phyloP scores from a whole-genome alignment of 2,888 invertebrate species.

The Calephelis perditalis region DNA sequence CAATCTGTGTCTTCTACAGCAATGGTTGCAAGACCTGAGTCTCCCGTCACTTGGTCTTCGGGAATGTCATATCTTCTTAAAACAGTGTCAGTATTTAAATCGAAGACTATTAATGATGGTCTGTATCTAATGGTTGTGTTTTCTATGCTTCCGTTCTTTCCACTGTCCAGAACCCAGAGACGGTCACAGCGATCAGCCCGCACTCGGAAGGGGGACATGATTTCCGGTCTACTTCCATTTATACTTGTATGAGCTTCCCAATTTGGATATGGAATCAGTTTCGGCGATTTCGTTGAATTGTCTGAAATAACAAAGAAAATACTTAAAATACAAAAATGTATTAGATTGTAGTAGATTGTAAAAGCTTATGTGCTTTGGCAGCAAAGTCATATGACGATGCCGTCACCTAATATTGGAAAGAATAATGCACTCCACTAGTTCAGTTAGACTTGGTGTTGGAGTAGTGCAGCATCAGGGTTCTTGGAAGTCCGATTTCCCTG shows the following conservation, averaged over 20 bases:
- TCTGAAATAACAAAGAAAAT: constrained; percentile 68
- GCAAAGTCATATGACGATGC: too few relatives aligned
- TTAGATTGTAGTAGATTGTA: too few relatives aligned
- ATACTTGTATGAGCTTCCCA: constrained; percentile 85
- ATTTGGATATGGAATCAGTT: constrained; percentile 86
- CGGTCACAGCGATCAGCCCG: constrained; percentile 86
- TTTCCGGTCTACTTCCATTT: constrained; percentile 73
- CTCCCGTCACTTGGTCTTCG: constrained; percentile 79
- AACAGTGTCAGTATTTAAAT: constrained; percentile 83
- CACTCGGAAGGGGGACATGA: constrained; percentile 85
- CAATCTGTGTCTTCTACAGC: constrained; percentile 87
- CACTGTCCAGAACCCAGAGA: constrained; percentile 88
- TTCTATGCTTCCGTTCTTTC: constrained; percentile 79
- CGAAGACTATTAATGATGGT: constrained; percentile 83
- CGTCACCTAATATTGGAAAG: too few relatives aligned
- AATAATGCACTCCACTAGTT: too few relatives aligned
- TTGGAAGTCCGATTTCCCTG: too few relatives aligned
- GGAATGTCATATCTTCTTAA: constrained; percentile 83
- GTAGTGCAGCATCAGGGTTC: too few relatives aligned
- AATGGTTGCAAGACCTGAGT: constrained; percentile 85
- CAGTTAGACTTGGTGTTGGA: too few relatives aligned
- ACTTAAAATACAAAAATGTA: background rate
- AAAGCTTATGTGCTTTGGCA: too few relatives aligned
- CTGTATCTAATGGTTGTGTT: constrained; percentile 69
- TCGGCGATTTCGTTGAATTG: constrained; percentile 80